Evolutionary conservation across 2,113 vertebrate genomes (phyloP), one percentile per base, ranked within the genome.

Genomic region (Aegotheles bennettii): DNA sequence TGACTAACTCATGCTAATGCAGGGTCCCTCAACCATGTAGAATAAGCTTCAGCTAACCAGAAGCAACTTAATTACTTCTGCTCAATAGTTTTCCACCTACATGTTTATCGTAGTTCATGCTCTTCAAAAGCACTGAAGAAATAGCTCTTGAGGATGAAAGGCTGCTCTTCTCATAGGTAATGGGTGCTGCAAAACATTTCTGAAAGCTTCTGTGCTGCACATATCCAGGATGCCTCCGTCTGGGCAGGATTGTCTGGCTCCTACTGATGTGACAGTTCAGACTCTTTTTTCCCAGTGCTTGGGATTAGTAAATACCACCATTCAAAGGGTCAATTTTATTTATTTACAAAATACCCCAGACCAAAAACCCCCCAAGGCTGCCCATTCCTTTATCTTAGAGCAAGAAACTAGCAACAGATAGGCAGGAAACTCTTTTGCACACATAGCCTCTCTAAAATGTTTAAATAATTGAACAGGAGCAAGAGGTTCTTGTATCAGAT

Each of bases 11-110:
- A 38, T 48, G 64, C 67, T 77, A 57, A 80, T 20, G 14, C 67
- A 78, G 38, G 14, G 24, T 40, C 47, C 61, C 25, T 93, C 78
- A 73, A 28, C 74, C 65, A 31, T 36, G 61, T 9, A 90, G 45
- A 91, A 91, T 33, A 21, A 95, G 61, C 70, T 60, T 73, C 84
- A 74, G 79, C 71, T 90, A 91, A 89, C 73, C 64, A 78, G 56
- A 31, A 94, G 73, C 76, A 77, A 78, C 69, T 90, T 88, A 74
- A 89, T 86, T 94, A 94, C 60, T 54, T 76, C 67, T 89, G 26
- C 70, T 89, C 73, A 51, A 2, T 80, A 64, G 7, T 70, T 93
- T 92, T 73, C 89, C 80, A 70, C 91, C 86, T 73, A 77, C 75
- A 21, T 61, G 42, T 87, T 84, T 93, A 87, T 45, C 0, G 0